Evolutionary conservation across 2,888 invertebrate species (phyloP), one percentile per base, ranked within the genome.

Genomic region (Toxonevra muliebris): DNA sequence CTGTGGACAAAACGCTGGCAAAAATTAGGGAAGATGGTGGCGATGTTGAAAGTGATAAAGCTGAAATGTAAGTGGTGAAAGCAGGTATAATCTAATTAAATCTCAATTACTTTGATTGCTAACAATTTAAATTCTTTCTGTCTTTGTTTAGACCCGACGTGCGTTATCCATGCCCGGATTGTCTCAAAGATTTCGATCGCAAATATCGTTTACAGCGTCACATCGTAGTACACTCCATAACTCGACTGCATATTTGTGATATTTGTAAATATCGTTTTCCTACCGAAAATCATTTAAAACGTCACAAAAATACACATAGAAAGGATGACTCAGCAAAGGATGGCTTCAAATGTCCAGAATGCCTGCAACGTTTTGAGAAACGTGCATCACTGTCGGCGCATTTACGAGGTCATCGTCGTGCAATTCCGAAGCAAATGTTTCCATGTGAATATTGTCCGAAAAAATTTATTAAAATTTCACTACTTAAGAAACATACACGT

Each of bases 401-500:
- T 74, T 30, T 30, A 7, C 30, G 30, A 30, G 7, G 30, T 30
- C 30, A 82, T 69, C 69, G 69, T 65, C 67, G 69, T 9, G 65
- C 63, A 55, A n/a, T 62, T 1, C 48, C 63, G 12, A 63, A 52
- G 42, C 55, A 66, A 9, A 71, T 65, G 20, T 74, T 69, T 61
- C 66, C 75, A 3, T 89, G 89, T 78, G 86, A 87, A 64, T 77
- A 85, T 19, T 89, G 88, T 72, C 79, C 80, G 3, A 30, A 0
- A 88, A 88, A 72, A 80, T 77, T 4, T 89, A 87, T 76, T 74
- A 77, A 0, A 78, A 82, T 50, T 85, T 87, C 68, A 79, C 85
- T 40, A 76, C 76, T 89, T 10, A 85, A 84, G 53, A 79, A 87
- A n/a, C 89, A 89, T 73, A 75, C 87, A 63, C 87, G 87, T 73